phyloP scores from a whole-genome alignment of 1,140 invertebrate genomes.

The Tenebrio molitor region DNA sequence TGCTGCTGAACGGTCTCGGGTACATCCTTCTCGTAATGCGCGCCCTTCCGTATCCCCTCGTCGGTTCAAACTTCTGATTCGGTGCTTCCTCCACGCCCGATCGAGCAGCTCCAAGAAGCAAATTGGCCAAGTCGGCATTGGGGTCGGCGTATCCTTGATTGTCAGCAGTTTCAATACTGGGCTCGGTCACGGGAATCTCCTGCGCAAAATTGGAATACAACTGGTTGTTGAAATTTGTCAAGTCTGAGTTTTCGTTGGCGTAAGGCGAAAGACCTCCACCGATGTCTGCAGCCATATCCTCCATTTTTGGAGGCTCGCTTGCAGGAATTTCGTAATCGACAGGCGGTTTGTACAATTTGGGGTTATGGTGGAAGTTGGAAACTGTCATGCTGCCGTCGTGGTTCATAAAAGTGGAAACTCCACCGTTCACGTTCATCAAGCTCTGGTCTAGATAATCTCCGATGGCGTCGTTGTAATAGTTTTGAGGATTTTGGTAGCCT shows the following conservation, averaged over 20 bases:
- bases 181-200: slow-evolving; percentile 12
- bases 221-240: slow-evolving; percentile 1
- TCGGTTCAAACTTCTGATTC: not conserved
- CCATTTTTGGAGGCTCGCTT: not conserved
- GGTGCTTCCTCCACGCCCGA: slow-evolving; percentile 5
- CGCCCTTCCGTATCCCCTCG: not conserved
- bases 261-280: not conserved
- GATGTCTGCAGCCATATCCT: not conserved
- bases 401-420: slow-evolving; percentile 18
- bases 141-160: not conserved
- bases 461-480: slow-evolving; percentile 5
- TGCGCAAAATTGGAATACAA: not conserved
- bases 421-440: slow-evolving; percentile 2
- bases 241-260: not conserved
- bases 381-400: slow-evolving; percentile 16
- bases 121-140: slow-evolving; percentile 4
- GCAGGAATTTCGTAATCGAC: not conserved
- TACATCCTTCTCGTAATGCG: not conserved
- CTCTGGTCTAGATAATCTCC: slow-evolving; percentile 4
- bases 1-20: not conserved
- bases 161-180: not conserved
- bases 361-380: slow-evolving; percentile 23
- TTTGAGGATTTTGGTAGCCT: not conserved
- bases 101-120: not conserved
- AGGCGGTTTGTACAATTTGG: slow-evolving; percentile 1